Base-by-base conservation (phyloP, 2,888 invertebrate genomes). In the Salticus scenicus region DNA sequence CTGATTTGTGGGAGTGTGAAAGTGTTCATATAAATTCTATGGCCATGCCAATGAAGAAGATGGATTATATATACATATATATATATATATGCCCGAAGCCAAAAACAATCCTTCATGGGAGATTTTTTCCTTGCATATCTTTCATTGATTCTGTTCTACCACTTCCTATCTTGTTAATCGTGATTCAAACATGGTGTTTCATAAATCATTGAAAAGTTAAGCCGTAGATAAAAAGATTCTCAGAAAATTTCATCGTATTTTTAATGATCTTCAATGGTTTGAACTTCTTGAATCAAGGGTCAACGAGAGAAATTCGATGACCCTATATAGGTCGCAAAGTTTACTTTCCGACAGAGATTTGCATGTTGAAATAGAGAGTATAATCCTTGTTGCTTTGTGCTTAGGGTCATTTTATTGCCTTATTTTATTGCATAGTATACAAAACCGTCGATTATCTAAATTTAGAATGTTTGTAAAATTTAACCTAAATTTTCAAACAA, bases 171-270 rank as follows among this genome's bases (percentile, higher is more conserved):
- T 57, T 57, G 24, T 24, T 57, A 5, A 24, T 24, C 20, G 7
- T n/a, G 57, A 57, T 70, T 42, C 28, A 17, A 42, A 42, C 70
- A 17, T 14, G 12, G 17, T 37, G 33, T 33, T 24, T 70, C 70
- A 70, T 70, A 70, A 41, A 70, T 70, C 70, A 70, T 70, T 42
- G 2, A 33, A 20, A 28, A 70, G 41, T n/a, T 70, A 14, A 28
- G 17, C 70, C 27, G 37, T 27, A 17, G 28, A 41, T 17, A 42
- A 33, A 70, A 28, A 70, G 37, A 42, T 17, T 70, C 42, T 57
- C 24, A 57, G 24, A 24, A 57, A 1, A 24, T 24, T 24, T 24
- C 24, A 20, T 24, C 5, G 2, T 8, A 5, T 57, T 57, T 57
- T 57, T 57, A 57, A 57, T 57, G 24, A 5, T 20, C 57, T 57